These are phyloP conservation scores for Caenorhabditis sp. DNA, from an alignment of 2,888 invertebrate species.

Conservation along the genomic window DNA sequence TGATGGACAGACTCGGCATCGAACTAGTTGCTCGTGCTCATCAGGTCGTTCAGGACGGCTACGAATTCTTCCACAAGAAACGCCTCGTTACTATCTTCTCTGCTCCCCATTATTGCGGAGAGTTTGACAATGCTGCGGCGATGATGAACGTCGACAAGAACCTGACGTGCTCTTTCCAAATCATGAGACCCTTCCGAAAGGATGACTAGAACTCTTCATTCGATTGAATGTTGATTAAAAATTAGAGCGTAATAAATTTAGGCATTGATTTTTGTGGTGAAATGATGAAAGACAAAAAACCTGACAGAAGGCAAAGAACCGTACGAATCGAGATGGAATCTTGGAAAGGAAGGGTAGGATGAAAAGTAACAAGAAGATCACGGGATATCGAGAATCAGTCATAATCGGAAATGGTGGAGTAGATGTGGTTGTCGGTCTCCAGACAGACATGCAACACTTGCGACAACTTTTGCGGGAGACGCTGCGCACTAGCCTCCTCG, in stretches of 20 bases:
- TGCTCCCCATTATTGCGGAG: constrained; percentile 72
- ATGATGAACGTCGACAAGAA: constrained; percentile 79
- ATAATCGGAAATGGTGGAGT: constrained; percentile 77
- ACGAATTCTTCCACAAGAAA: constrained; percentile 85
- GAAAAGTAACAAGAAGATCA: background rate
- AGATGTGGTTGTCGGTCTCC: constrained; percentile 79
- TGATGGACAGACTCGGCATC: constrained; percentile 68
- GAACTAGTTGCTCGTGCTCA: constrained; percentile 78
- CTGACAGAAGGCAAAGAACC: constrained; percentile 40
- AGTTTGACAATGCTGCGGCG: constrained; percentile 77
- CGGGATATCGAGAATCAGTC: constrained; percentile 29
- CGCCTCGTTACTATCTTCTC: constrained; percentile 74
- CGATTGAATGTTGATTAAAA: background rate
- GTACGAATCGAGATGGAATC: constrained; percentile 50
- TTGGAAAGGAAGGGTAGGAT: background rate
- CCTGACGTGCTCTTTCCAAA: constrained; percentile 75
- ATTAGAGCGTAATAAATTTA: background rate
- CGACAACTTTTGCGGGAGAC: constrained; percentile 67
- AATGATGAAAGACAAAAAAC: constrained; percentile 38
- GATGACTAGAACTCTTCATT: background rate
- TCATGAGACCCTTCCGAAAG: constrained; percentile 32
- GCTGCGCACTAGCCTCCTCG: constrained; percentile 46
- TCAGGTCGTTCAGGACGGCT: constrained; percentile 86
- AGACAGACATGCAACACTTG: constrained; percentile 68
- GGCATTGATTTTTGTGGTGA: constrained; percentile 1